Base-by-base conservation (phyloP, 2,113 vertebrate species). In the Ophiodon elongatus region DNA sequence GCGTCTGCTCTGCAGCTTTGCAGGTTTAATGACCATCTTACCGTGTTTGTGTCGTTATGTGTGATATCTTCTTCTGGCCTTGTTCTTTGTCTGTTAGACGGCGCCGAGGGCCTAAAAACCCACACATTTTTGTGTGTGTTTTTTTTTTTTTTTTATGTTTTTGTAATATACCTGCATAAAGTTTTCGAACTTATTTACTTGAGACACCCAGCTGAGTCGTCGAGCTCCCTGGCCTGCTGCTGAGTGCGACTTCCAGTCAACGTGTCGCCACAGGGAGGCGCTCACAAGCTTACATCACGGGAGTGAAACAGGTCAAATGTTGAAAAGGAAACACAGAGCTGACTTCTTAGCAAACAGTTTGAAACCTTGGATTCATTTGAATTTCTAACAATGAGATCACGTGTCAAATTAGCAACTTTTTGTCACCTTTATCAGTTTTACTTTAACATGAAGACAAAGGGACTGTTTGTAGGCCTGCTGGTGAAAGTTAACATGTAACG, bases 181-280 rank as follows among this genome's bases (percentile, higher is more conserved):
- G 17, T 52, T 25, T 6, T 6, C 9, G 19, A 4, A 29, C 0
- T 25, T n/a, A 0, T 47, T 52, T 27, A 50, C 2, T 23, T 19
- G 0, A 17, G 33, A 29, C 45, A 29, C 10, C 25, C 2, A n/a
- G 5, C 25, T 25, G n/a, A 31, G 8, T 2, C 6, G 13, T 0
- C 27, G 6, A 57, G 59, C 67, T 9, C 10, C 19, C 4, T 33
- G 27, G 52, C 47, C 57, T 70, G 15, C 56, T 21, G 4, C 45
- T 19, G 64, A 41, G 21, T 8, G 21, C 52, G 6, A 71, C 41
- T n/a, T 72, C 52, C n/a, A 78, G 76, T 35, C 43, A 1, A 6
- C 47, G 4, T 47, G 25, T 4, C 3, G 19, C 89, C 93, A 89
- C 89, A 45, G 69, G 85, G 88, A 7, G 92, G 91, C 82, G 86